These are phyloP conservation scores for Halichoeres trimaculatus DNA, from an alignment of 2,113 vertebrate species.

Conservation along the genomic window DNA sequence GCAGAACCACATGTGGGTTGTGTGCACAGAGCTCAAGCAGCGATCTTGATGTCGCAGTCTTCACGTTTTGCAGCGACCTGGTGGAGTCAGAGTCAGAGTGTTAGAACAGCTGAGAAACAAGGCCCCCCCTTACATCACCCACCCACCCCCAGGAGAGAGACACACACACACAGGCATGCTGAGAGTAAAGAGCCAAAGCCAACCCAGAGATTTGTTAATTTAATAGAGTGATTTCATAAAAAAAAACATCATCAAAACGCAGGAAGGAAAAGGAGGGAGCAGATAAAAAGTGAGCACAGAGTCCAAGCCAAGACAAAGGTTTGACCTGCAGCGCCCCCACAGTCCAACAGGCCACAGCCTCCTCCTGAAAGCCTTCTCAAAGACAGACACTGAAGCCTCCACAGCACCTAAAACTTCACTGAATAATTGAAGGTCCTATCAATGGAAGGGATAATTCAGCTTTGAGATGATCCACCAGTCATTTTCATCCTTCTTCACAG, in stretches of 20 bases:
- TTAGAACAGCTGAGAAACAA: constrained; percentile 37
- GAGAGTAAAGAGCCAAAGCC: constrained; percentile 55
- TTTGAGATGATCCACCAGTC: background rate
- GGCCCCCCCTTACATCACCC: background rate
- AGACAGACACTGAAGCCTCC: constrained; percentile 3
- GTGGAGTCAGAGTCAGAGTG: constrained; percentile 56
- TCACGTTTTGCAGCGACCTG: constrained; percentile 63
- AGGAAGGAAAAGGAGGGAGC: constrained; percentile 34
- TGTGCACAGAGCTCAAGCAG: constrained; percentile 34
- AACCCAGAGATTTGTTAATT: constrained; percentile 60
- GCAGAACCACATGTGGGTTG: background rate
- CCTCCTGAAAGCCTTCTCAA: background rate
- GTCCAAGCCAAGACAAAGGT: constrained; percentile 14
- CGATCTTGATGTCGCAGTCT: constrained; percentile 40
- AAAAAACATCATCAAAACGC: constrained; percentile 72
- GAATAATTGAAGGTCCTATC: background rate
- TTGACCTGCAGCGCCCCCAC: background rate
- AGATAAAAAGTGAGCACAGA: constrained; percentile 28
- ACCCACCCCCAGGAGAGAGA: background rate
- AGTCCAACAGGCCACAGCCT: background rate
- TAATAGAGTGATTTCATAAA: constrained; percentile 71
- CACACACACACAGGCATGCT: background rate
- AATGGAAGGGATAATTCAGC: background rate
- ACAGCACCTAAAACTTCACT: background rate
- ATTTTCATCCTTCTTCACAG: too few species aligned